Conservation (phyloP, 1,140 invertebrate genomes). For the Lordiphosa clarofinis region DNA sequence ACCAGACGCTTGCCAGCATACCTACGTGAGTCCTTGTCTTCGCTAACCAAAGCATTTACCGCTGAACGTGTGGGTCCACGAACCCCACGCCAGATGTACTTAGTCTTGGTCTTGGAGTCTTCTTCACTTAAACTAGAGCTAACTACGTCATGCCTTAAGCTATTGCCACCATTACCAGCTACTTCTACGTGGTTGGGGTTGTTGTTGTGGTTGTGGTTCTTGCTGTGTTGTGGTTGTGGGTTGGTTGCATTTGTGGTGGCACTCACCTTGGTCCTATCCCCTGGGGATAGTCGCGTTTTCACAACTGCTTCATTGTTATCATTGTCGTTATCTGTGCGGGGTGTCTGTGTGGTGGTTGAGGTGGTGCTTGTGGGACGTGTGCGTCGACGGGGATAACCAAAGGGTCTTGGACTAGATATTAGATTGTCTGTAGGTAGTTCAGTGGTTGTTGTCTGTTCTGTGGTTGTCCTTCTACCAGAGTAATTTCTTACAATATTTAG, state of each 20-base stretch:
- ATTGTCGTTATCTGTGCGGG: conserved; percentile 28
- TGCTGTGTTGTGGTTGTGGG: conserved; percentile 27
- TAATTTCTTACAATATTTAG: conserved; percentile 63
- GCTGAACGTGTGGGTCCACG: conserved; percentile 18
- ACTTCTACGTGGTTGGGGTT: conserved; percentile 41
- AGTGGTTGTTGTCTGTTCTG: conserved; percentile 40
- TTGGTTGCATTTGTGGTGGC: conserved; percentile 45
- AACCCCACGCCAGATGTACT: conserved; percentile 39
- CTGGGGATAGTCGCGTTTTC: conserved; percentile 55
- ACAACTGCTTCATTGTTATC: conserved; percentile 45
- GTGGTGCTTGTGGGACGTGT: conserved; percentile 60
- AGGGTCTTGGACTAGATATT: conserved; percentile 82
- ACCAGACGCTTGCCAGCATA: conserved; percentile 64
- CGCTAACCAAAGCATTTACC: conserved; percentile 16
- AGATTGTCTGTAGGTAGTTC: conserved; percentile 48
- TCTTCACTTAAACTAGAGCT: conserved; percentile 61
- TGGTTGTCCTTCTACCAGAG: conserved; percentile 64
- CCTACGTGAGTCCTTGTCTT: conserved; percentile 53
- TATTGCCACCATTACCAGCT: conserved; percentile 73
- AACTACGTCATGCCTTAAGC: conserved; percentile 73
- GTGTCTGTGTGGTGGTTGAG: conserved; percentile 17
- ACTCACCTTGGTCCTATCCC: conserved; percentile 74
- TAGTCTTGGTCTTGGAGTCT: conserved; percentile 17
- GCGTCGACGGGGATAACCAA: conserved; percentile 80
- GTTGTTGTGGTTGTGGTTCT: conserved; percentile 26